Evolutionary conservation across 1,140 invertebrate species (phyloP).

Genomic region (Pachyrhynchus sulphureomaculatus): DNA sequence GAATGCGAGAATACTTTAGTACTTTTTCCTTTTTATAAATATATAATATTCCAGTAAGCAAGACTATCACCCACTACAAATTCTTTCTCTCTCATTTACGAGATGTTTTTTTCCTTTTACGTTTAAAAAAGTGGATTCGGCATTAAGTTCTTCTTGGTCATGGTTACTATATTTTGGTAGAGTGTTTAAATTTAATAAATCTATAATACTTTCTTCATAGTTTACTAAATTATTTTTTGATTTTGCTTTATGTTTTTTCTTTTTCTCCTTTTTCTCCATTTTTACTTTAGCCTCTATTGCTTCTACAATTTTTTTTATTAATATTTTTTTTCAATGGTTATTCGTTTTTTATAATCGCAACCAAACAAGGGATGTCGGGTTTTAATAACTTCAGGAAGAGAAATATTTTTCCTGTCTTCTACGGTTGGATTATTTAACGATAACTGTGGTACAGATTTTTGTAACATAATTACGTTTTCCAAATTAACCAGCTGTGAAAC

Average conservation of each 20-base stretch:
- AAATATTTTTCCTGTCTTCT: not conserved
- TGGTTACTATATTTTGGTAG: not conserved
- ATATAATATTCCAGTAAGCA: no score
- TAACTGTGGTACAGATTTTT: slow-evolving; percentile 21
- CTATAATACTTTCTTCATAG: slow-evolving; percentile 5
- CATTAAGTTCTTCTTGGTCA: not conserved
- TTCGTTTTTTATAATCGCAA: slow-evolving; percentile 25
- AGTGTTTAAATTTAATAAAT: slow-evolving; percentile 8
- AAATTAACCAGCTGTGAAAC: slow-evolving; percentile 12
- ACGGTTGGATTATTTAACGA: not conserved
- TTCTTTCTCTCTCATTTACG: no score
- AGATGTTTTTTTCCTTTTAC: no score
- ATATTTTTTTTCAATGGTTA: slow-evolving; percentile 21
- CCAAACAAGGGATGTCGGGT: slow-evolving; percentile 36
- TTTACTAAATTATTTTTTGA: not conserved
- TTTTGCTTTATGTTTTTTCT: slow-evolving; percentile 6
- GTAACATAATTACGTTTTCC: slow-evolving; percentile 10
- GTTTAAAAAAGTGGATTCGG: not conserved
- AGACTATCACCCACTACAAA: no score
- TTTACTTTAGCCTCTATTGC: slow-evolving; percentile 19
- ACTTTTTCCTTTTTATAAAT: no score
- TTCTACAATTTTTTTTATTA: slow-evolving; percentile 26
- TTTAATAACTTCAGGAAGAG: slow-evolving; percentile 25
- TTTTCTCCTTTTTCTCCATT: slow-evolving; percentile 13
- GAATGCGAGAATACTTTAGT: no score